Evolutionary conservation across 2,888 invertebrate species (phyloP).

Genomic region (Steinernema carpocapsae): DNA sequence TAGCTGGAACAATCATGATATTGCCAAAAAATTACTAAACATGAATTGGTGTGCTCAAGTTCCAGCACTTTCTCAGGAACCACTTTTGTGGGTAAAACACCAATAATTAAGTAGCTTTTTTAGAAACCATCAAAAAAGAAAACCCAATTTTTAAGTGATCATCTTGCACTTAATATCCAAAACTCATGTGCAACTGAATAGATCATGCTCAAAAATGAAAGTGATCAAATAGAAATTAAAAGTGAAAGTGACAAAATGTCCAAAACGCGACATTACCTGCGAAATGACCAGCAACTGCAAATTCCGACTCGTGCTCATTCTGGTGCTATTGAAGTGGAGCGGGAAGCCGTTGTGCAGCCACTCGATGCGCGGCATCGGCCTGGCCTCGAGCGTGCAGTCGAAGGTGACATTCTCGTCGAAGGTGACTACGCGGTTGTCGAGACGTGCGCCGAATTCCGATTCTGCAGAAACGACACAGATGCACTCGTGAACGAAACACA

Average conservation of each 20-base stretch:
- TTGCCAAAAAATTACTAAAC: not conserved
- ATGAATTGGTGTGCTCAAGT: not conserved
- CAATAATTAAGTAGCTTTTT: not conserved
- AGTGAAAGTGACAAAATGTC: not conserved
- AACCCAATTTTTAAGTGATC: not conserved
- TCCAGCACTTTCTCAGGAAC: too few species aligned
- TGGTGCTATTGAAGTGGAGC: constrained; percentile 14
- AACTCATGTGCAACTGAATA: not conserved
- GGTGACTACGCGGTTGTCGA: not conserved
- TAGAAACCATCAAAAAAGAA: not conserved
- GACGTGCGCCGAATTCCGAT: constrained; percentile 14
- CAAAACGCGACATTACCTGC: not conserved
- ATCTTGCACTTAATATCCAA: not conserved
- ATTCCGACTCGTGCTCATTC: constrained; percentile 3
- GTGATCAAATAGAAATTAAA: not conserved
- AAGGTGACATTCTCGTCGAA: constrained; percentile 15
- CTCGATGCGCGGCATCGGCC: not conserved
- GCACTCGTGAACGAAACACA: constrained; percentile 26
- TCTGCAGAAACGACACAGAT: constrained; percentile 24
- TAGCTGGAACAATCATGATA: not conserved
- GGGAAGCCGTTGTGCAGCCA: constrained; percentile 17
- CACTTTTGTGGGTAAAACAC: not conserved
- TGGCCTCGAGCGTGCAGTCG: constrained; percentile 6
- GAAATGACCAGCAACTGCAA: constrained; percentile 24
- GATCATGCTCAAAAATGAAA: not conserved